These are phyloP conservation scores for Dryococelus australis DNA, from an alignment of 2,888 invertebrate genomes.

Conservation along the genomic window DNA sequence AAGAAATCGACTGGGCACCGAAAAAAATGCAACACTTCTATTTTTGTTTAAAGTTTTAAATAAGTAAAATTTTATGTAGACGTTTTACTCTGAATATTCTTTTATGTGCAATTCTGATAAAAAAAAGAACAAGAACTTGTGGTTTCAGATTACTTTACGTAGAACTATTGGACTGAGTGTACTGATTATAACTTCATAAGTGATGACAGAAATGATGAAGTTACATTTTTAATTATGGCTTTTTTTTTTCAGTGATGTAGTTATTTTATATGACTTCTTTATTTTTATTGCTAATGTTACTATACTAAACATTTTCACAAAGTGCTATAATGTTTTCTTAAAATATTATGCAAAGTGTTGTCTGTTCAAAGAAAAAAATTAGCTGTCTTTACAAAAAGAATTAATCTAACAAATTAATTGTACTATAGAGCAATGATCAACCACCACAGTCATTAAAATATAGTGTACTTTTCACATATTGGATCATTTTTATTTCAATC, in stretches of 20 bases:
- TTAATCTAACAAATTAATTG: too few relatives aligned
- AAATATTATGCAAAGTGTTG: too few relatives aligned
- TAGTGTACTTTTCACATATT: too few relatives aligned
- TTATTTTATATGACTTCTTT: conserved; percentile 1
- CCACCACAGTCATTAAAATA: too few relatives aligned
- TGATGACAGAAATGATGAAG: not conserved
- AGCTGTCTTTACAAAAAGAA: too few relatives aligned
- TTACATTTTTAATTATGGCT: not conserved
- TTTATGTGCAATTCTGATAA: too few relatives aligned
- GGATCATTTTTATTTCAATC: too few relatives aligned
- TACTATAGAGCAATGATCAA: too few relatives aligned
- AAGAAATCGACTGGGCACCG: not conserved
- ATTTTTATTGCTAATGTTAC: not conserved
- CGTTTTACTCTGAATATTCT: not conserved
- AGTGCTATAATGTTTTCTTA: too few relatives aligned
- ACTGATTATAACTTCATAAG: too few relatives aligned
- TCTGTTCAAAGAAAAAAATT: too few relatives aligned
- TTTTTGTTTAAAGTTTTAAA: not conserved
- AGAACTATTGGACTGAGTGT: not conserved
- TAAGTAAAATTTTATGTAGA: not conserved
- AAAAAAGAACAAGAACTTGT: too few relatives aligned
- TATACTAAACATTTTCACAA: not conserved
- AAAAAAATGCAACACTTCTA: not conserved
- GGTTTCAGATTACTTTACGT: not conserved
- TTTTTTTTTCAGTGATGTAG: not conserved